A percentile compares a stretch with the other conserved stretches of the same genome.
Evolutionary conservation across 2,888 invertebrate species (phyloP).

Genomic region (Agrilus mali): DNA sequence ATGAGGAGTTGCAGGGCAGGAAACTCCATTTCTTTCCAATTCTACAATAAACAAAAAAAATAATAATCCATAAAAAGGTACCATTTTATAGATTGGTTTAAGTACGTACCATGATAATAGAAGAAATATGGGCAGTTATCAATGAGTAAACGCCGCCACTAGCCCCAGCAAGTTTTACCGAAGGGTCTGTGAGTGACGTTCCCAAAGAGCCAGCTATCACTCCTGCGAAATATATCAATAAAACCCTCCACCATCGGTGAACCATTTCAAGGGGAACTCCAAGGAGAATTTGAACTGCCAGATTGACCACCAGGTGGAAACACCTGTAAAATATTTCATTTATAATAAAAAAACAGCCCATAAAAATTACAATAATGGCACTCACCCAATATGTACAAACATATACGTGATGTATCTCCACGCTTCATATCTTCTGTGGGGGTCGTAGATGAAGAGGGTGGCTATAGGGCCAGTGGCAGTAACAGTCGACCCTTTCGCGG

Average conservation of each 20-base stretch:
- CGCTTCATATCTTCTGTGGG: constrained; percentile 68
- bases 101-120: constrained; percentile 70
- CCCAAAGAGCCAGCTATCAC: constrained; percentile 76
- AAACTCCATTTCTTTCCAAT: constrained; percentile 96
- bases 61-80: background rate
- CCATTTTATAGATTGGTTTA: too few species aligned
- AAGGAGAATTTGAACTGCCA: constrained; percentile 81
- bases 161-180: constrained; percentile 78
- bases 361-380: constrained; percentile 7
- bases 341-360: constrained; percentile 3
- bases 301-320: constrained; percentile 80
- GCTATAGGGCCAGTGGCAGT: constrained; percentile 56
- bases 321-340: too few species aligned
- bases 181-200: constrained; percentile 68
- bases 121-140: constrained; percentile 85
- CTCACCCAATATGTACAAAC: constrained; percentile 90
- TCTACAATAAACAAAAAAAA: constrained; percentile 42
- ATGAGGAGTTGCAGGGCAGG: constrained; percentile 74
- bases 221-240: constrained; percentile 70
- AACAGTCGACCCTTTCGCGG: constrained; percentile 29
- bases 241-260: constrained; percentile 88
- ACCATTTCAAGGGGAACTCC: constrained; percentile 95
- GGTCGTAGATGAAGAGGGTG: constrained; percentile 77
- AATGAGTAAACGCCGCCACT: constrained; percentile 93
- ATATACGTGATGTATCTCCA: constrained; percentile 94